These are phyloP conservation scores for Asobara japonica DNA, from an alignment of 1,140 invertebrate species.

Conservation along the genomic window DNA sequence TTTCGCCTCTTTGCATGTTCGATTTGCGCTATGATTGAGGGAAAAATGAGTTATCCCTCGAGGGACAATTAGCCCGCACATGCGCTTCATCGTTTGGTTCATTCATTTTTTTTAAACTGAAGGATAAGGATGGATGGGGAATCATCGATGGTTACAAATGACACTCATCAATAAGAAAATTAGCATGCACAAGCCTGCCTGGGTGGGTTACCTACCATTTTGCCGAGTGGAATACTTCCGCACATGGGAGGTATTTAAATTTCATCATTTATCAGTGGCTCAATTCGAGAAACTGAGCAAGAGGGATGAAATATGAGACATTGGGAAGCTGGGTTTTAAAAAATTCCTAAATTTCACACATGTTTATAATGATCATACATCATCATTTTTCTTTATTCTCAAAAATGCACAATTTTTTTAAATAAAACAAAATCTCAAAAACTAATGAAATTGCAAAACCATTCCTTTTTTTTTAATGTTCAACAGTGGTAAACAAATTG, in stretches of 20 bases:
- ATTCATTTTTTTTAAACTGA: slow-evolving; percentile 32
- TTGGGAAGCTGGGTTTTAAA: too few relatives aligned
- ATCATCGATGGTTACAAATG: slow-evolving; percentile 52
- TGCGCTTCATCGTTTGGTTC: slow-evolving; percentile 15
- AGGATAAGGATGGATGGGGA: slow-evolving; percentile 21
- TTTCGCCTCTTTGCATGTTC: background rate
- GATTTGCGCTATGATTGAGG: background rate
- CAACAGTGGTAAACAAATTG: too few relatives aligned
- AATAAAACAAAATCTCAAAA: too few relatives aligned
- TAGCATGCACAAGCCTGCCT: slow-evolving; percentile 33
- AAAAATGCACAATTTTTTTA: too few relatives aligned
- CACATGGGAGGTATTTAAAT: background rate
- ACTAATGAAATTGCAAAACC: too few relatives aligned
- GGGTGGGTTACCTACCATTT: slow-evolving; percentile 7
- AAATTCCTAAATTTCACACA: too few relatives aligned
- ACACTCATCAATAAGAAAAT: slow-evolving; percentile 54
- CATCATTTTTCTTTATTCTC: too few relatives aligned
- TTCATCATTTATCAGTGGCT: background rate
- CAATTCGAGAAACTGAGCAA: background rate
- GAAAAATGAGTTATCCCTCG: slow-evolving; percentile 42
- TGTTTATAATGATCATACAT: too few relatives aligned
- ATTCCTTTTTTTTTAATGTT: too few relatives aligned
- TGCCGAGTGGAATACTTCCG: background rate
- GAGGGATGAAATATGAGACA: too few relatives aligned
- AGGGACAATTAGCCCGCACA: slow-evolving; percentile 50